Conservation (phyloP, 2,888 invertebrate species). For the Drepana falcataria region DNA sequence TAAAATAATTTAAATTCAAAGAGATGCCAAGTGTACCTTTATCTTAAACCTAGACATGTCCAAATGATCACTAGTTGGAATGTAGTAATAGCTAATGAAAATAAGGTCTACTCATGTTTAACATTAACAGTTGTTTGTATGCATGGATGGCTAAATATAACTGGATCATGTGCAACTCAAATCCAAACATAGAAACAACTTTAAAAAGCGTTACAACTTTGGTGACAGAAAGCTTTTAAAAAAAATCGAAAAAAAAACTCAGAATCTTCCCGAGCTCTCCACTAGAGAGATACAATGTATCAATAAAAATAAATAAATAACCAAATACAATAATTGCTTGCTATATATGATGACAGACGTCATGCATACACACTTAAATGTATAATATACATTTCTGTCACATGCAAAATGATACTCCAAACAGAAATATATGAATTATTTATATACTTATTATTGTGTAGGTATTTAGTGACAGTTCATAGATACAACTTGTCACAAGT, state of each 20-base stretch:
- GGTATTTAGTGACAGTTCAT: conserved; percentile 7
- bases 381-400: conserved; percentile 54
- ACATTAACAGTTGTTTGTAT: neutral
- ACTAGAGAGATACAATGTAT: conserved; percentile 67
- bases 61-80: neutral
- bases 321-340: conserved; percentile 25
- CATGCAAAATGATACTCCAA: conserved; percentile 47
- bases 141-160: neutral
- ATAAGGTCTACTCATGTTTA: neutral
- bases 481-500: conserved; percentile 10
- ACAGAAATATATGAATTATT: neutral
- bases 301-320: conserved; percentile 38
- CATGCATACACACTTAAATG: conserved; percentile 56
- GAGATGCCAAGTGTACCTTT: neutral
- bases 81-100: neutral
- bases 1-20: neutral
- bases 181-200: conserved; percentile 29
- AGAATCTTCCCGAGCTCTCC: conserved; percentile 76
- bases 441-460: conserved; percentile 19
- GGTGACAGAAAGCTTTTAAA: conserved; percentile 65
- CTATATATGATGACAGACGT: conserved; percentile 47
- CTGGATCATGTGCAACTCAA: conserved; percentile 41
- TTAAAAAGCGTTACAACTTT: conserved; percentile 42
- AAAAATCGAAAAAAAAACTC: conserved; percentile 39
- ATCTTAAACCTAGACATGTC: neutral